Evolutionary conservation across 2,797 vertebrate genomes (phyloP).

Genomic region (Agapornis canus): DNA sequence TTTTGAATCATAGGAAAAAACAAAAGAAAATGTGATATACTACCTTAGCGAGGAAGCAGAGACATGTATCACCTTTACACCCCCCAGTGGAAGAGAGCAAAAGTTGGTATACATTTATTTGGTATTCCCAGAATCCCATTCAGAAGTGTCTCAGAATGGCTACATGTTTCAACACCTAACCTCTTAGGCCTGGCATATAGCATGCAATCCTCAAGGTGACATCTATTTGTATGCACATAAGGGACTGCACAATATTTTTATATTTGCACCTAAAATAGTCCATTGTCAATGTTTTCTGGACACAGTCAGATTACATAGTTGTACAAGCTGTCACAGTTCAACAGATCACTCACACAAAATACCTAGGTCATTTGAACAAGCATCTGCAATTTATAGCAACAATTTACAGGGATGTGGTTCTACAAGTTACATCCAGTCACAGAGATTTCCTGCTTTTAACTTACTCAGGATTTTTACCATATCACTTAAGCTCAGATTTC

Average conservation of each 20-base stretch:
- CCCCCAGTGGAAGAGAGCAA: neutral
- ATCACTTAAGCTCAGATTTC: neutral
- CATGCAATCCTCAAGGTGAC: neutral
- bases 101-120: neutral
- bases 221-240: neutral
- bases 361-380: neutral
- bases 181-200: accelerated
- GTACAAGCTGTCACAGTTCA: neutral
- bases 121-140: neutral
- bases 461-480: neutral
- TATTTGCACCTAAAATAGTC: neutral
- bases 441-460: neutral
- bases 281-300: neutral
- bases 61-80: neutral
- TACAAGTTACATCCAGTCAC: neutral
- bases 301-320: neutral
- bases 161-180: neutral
- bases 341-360: accelerated
- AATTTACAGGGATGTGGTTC: accelerated
- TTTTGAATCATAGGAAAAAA: slow-evolving; percentile 34
- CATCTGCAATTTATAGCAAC: neutral
- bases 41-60: neutral
- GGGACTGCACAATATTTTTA: neutral
- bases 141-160: neutral
- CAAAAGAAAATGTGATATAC: neutral